Conservation (phyloP, 2,797 vertebrate genomes). For the Enteromius trimaculatus region DNA sequence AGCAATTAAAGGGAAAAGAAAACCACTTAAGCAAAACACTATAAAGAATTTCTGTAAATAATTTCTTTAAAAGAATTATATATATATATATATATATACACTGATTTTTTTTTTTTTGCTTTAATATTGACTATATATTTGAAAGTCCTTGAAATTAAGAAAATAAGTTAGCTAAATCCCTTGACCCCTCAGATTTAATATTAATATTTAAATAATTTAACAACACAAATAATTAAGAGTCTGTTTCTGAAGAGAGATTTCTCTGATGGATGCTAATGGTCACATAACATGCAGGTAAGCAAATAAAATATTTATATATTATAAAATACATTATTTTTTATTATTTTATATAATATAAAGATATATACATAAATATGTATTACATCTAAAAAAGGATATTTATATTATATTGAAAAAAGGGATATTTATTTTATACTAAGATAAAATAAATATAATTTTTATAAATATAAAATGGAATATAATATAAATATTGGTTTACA, state of each 20-base stretch:
- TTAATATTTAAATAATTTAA: neutral
- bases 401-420: too few species aligned
- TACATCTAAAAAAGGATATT: neutral
- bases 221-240: neutral
- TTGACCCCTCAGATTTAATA: neutral
- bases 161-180: neutral
- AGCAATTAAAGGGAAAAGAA: neutral
- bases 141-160: neutral
- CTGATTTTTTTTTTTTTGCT: too few species aligned
- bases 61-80: too few species aligned
- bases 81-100: too few species aligned
- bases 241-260: neutral
- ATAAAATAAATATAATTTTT: too few species aligned
- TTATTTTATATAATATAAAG: neutral
- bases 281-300: neutral
- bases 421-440: too few species aligned
- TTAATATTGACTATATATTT: neutral
- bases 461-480: too few species aligned
- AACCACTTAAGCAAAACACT: neutral
- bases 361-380: neutral
- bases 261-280: neutral
- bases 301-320: neutral
- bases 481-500: too few species aligned
- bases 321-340: neutral
- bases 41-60: neutral